Evolutionary conservation across 2,113 vertebrate genomes (phyloP), one percentile per base, ranked within the genome.

Genomic region (Brienomyrus longianalis): DNA sequence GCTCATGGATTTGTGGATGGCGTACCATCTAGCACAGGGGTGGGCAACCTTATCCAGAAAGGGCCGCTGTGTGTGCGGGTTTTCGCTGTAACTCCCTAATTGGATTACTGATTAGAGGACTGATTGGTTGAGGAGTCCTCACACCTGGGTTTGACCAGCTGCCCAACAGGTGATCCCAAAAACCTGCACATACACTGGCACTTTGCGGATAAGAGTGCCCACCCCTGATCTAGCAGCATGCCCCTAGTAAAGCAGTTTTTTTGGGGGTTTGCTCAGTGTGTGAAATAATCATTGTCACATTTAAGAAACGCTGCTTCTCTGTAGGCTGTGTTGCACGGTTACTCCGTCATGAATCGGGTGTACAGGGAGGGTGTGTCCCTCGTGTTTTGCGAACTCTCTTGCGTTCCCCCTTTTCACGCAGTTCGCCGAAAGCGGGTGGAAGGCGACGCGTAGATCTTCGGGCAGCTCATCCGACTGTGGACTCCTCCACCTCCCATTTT

Each of bases 371-470:
- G 74, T 39, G 74, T 43, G 31, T 5, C 70, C 15, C 70, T 31
- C 2, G 31, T 77, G 70, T 80, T 47, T 48, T 89, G n/a, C 23
- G 45, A 21, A 77, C 39, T 35, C 19, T n/a, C 39, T 59, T 80
- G 74, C 35, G 35, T 45, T 43, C 21, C 74, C 19, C 51, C 35
- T 45, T 89, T 23, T 56, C 39, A 45, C 6, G 5, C 91, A 99
- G 98, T 99, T 89, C 97, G 98, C 89, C 97, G 93, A 93, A 98
- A 94, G 94, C 96, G 98, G 70, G 97, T 98, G 94, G 98, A 98
- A 95, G 96, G 95, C 83, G 98, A 99, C 86, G 91, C 93, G 90
- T 97, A 97, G 83, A 92, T 89, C 47, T 85, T 93, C 93, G 92
- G 90, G 39, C 0, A 80, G 91, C 0, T 21, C 70, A 88, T 9